Base-by-base conservation (phyloP, 2,113 vertebrate species). In the Numida meleagris region DNA sequence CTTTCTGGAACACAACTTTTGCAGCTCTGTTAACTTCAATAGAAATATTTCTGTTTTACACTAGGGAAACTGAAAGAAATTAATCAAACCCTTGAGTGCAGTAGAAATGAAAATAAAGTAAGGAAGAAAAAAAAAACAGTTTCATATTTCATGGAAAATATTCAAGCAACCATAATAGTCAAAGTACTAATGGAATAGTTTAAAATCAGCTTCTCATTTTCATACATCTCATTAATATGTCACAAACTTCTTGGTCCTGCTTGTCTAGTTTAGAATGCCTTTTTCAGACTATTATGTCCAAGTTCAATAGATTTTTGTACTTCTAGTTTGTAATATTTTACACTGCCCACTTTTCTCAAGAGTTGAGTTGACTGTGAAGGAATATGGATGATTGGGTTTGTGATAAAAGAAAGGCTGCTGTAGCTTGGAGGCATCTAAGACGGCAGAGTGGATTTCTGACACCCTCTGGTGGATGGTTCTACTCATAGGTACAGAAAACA, bases 121-220 rank as follows among this genome's bases (percentile, higher is more conserved):
- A 4, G 10, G 12, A 5, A 25, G 46, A 27, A 14, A 3, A 34
- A 48, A 21, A 43, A 13, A 0, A 0, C 13, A n/a, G 5, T 29
- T n/a, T 5, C 59, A 1, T 15, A 29, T 71, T 70, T 68, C 42
- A 8, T 59, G 63, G 12, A 46, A 89, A 86, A 72, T 67, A 50
- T 19, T 45, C 1, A 21, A 19, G 31, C 3, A 5, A n/a, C 2
- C 2, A 10, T 36, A 33, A 38, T 5, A 58, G 14, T 17, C 7
- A 38, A 57, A 79, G 73, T 33, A 29, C 2, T 36, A 53, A 67
- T 2, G 18, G 20, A 80, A 53, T 45, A 4, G 5, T 40, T 84
- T 85, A 31, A 82, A 79, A 53, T 53, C 31, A 76, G 2, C 8
- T 83, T 82, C 40, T 71, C 6, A n/a, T n/a, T 51, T 14, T 12